A percentile compares a stretch with the other conserved stretches of the same genome.
These are phyloP conservation scores for Thereva unica DNA, from an alignment of 2,888 invertebrate genomes.

Conservation along the genomic window DNA sequence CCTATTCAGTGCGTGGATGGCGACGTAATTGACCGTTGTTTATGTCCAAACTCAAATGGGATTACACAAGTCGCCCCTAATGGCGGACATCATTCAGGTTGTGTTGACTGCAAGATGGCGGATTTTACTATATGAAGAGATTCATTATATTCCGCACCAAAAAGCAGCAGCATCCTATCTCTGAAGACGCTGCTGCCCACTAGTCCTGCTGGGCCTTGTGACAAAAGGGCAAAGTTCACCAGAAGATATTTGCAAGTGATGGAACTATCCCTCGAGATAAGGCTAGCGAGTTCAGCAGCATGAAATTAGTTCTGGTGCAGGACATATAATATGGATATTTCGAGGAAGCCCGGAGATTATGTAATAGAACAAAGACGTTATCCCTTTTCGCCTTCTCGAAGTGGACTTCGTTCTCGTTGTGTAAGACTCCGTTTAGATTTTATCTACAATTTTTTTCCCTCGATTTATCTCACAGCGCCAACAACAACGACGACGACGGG, in stretches of 20 bases:
- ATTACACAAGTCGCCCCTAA: not conserved
- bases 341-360: too few species aligned
- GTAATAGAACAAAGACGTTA: too few species aligned
- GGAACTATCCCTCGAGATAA: slow-evolving; percentile 7
- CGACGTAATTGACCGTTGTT: slow-evolving; percentile 21
- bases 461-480: too few species aligned
- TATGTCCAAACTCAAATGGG: slow-evolving; percentile 9
- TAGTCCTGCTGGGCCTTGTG: too few species aligned
- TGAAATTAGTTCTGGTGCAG: slow-evolving; percentile 13
- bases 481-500: too few species aligned
- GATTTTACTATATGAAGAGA: not conserved
- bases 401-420: too few species aligned
- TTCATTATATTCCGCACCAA: not conserved
- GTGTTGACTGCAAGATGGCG: not conserved
- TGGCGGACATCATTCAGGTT: not conserved
- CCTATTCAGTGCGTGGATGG: slow-evolving; percentile 21
- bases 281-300: not conserved
- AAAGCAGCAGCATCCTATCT: too few species aligned
- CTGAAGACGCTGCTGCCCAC: too few species aligned
- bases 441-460: too few species aligned
- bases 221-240: slow-evolving; percentile 2
- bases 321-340: too few species aligned
- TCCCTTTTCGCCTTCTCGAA: too few species aligned
- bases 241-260: slow-evolving; percentile 15
- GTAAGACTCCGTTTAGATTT: too few species aligned